These are phyloP conservation scores for Crossocerus cetratus DNA, from an alignment of 2,888 invertebrate genomes.

Conservation along the genomic window DNA sequence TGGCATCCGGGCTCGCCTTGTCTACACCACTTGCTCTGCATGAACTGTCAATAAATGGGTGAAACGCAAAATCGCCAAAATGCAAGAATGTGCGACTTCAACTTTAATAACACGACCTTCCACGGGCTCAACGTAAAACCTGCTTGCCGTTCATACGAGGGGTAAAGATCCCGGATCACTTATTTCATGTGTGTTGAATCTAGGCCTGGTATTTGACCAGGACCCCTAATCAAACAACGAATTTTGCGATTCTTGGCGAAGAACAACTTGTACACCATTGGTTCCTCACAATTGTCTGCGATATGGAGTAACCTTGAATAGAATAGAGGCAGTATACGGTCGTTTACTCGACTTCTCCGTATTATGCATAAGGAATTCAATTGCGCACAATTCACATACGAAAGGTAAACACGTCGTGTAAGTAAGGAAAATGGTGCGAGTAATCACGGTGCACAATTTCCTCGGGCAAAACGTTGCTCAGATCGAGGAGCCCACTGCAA, in stretches of 20 bases:
- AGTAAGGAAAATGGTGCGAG: constrained; percentile 81
- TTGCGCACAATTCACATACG: constrained; percentile 8
- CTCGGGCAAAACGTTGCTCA: constrained; percentile 82
- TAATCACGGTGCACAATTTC: constrained; percentile 85
- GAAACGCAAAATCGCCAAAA: constrained; percentile 16
- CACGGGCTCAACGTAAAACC: too few species aligned
- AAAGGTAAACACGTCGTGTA: constrained; percentile 3
- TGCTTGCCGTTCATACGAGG: not conserved
- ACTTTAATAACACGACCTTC: constrained; percentile 28
- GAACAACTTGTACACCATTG: constrained; percentile 6
- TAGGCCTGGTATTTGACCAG: constrained; percentile 8
- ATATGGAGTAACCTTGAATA: constrained; percentile 34
- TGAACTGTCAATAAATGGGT: not conserved
- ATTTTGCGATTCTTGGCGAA: not conserved
- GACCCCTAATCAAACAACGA: constrained; percentile 32
- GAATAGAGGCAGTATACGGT: constrained; percentile 11
- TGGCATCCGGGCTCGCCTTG: too few species aligned
- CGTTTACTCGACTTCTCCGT: constrained; percentile 7
- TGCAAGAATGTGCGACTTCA: constrained; percentile 22
- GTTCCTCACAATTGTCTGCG: constrained; percentile 12
- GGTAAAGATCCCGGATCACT: not conserved
- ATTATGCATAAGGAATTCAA: constrained; percentile 1
- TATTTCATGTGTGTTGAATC: not conserved
- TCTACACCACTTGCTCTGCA: not conserved
- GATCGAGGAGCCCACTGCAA: constrained; percentile 83